Evolutionary conservation across 2,888 invertebrate species (phyloP), one percentile per base, ranked within the genome.

Genomic region (Caenorhabditis sp.): DNA sequence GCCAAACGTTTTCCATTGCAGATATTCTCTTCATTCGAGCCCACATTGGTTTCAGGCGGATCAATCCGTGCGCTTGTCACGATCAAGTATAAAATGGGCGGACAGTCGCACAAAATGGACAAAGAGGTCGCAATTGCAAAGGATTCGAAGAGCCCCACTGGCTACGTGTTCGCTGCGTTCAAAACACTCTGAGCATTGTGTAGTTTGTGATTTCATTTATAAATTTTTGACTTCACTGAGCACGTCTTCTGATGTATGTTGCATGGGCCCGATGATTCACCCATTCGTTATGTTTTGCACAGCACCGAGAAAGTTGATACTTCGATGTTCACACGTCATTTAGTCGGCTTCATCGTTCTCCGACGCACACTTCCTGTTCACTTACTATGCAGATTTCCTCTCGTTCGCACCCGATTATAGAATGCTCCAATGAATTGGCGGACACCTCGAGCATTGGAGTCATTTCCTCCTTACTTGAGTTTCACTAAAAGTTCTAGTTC

Each of bases 341-440:
- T n/a, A n/a, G n/a, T n/a, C n/a, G n/a, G n/a, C n/a, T n/a, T n/a
- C n/a, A n/a, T n/a, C n/a, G n/a, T n/a, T n/a, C n/a, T n/a, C n/a
- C n/a, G n/a, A n/a, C n/a, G n/a, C n/a, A n/a, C n/a, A 53, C 66
- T 66, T 66, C 66, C 66, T 37, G 65, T 46, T 32, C 17, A 15
- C 37, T 35, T 20, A 17, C 15, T 35, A 65, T 39, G 52, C 53
- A 45, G 53, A 53, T 53, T 48, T 20, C 9, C 24, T 17, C 39
- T 66, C 56, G 56, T 56, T 66, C 58, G 39, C 66, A 58, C 55
- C 17, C 26, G 39, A 48, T 56, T 56, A 56, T 11, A 2, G 8
- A 6, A 32, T 35, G 58, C 41, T 15, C 52, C 68, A 45, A 22
- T 59, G 58, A 32, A 13, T 7, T 48, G 9, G 17, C 13, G n/a